These are phyloP conservation scores for Enteromius argenteus DNA, from an alignment of 2,797 vertebrate genomes.

Conservation along the genomic window DNA sequence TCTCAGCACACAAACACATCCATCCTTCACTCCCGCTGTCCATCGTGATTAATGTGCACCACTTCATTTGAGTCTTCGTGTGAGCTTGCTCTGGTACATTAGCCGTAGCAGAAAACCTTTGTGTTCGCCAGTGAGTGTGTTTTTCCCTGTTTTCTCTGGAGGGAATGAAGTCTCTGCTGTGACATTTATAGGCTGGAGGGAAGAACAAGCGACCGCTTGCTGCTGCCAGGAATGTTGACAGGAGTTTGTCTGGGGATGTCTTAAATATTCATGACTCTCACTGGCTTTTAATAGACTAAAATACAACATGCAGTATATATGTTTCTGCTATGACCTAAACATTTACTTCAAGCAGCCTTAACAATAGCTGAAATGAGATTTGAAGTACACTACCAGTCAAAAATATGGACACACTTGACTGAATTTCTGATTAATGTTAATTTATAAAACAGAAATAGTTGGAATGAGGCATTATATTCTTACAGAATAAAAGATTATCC, in stretches of 20 bases:
- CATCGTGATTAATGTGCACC: constrained; percentile 2
- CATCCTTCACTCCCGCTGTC: constrained; percentile 18
- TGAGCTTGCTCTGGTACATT: constrained; percentile 2
- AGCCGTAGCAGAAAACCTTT: not conserved
- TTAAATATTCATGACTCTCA: constrained; percentile 45
- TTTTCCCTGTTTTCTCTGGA: not conserved
- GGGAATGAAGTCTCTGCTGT: constrained; percentile 7
- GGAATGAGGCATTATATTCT: not conserved
- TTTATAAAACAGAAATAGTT: not conserved
- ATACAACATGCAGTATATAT: constrained; percentile 12
- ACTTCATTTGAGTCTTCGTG: not conserved
- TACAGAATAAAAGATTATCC: not conserved
- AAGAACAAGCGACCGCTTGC: constrained; percentile 14
- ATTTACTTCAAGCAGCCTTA: not conserved
- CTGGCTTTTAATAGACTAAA: constrained; percentile 40
- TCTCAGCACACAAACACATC: constrained; percentile 21
- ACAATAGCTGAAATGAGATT: not conserved
- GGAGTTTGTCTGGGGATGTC: constrained; percentile 10
- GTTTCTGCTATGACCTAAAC: not conserved
- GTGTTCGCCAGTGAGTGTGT: constrained; percentile 6
- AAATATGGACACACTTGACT: not conserved
- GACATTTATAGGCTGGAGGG: constrained; percentile 35
- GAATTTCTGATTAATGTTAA: not conserved
- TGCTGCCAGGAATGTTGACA: constrained; percentile 13
- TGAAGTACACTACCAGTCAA: not conserved